A percentile compares a stretch with the other conserved stretches of the same genome.
These are phyloP conservation scores for Enhydra lutris DNA, from an alignment of 2,113 vertebrate species.

Conservation along the genomic window DNA sequence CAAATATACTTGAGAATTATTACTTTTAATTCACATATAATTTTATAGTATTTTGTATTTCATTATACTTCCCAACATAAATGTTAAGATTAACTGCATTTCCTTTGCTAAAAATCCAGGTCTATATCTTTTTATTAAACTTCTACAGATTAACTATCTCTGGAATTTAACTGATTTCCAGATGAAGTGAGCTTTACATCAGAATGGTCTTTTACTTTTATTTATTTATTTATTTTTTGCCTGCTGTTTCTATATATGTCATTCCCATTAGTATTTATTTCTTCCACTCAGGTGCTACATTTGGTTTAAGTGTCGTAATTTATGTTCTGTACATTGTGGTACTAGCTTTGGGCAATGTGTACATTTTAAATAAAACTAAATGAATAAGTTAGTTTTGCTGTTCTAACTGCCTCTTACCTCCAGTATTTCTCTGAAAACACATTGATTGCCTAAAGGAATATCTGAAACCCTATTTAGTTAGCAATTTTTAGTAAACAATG, in stretches of 20 bases:
- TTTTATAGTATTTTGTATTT: background rate
- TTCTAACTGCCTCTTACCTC: slow-evolving; percentile 4
- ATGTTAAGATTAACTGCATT: background rate
- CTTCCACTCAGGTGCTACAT: background rate
- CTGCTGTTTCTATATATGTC: background rate
- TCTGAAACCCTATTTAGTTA: background rate
- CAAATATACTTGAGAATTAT: background rate
- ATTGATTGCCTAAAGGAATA: slow-evolving; percentile 1
- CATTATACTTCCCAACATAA: background rate
- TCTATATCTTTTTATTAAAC: background rate
- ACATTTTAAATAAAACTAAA: slow-evolving; percentile 41
- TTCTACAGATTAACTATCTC: background rate
- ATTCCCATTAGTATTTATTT: background rate
- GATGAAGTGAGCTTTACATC: background rate
- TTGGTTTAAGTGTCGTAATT: background rate
- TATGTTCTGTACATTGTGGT: background rate
- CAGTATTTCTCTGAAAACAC: slow-evolving; percentile 25
- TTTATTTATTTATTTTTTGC: background rate
- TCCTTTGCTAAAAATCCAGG: background rate
- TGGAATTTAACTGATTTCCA: background rate
- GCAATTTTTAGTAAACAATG: background rate
- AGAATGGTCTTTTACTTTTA: background rate
- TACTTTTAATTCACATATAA: background rate
- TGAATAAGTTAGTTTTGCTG: slow-evolving; percentile 38
- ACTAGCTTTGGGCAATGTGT: slow-evolving; percentile 22